Evolutionary conservation across 1,140 invertebrate species (phyloP), one percentile per base, ranked within the genome.

Genomic region (Lanistes nyassanus): DNA sequence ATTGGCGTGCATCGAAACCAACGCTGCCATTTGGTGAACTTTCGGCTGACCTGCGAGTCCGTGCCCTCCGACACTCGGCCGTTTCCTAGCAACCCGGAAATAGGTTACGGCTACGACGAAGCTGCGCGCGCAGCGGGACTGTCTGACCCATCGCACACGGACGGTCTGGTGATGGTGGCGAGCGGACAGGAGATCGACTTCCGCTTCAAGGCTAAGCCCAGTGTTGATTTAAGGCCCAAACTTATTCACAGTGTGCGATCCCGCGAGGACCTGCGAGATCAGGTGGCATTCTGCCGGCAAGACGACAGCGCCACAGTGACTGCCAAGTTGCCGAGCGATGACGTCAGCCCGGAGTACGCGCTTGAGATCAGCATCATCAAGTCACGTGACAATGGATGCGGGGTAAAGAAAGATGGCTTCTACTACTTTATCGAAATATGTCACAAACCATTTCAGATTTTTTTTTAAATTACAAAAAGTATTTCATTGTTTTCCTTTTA

Each of bases 31-130:
- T 36, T 67, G 31, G 65, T 36, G 11, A 36, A 67, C 11, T 67
- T 67, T 36, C 42, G 65, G 19, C 65, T 67, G 11, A 19, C 21
- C 37, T 67, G 65, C 65, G 26, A 36, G 19, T 36, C 29, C 29
- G 36, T 67, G 19, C 26, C 34, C 36, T 23, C 21, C 9, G 13
- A 36, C 36, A 36, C 65, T 11, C 37, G 26, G 42, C 65, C 65
- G 19, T 67, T 67, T 26, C 65, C 64, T 11, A 39, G 36, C 65
- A 67, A 67, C 65, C 65, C 65, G 9, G 65, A 67, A 0, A 67
- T 39, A 1, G 65, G 65, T 36, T 67, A 39, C 65, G 65, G 65
- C 65, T 67, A n/a, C 65, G 65, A 67, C 65, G 36, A 67, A 4
- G 23, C 65, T 2, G 37, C 65, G 23, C n/a, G 42, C 9, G 19